Percentiles rank a stretch among this genome's conserved stretches.
phyloP scores from a whole-genome alignment of 1,140 invertebrate species.

The Procambarus clarkii region DNA sequence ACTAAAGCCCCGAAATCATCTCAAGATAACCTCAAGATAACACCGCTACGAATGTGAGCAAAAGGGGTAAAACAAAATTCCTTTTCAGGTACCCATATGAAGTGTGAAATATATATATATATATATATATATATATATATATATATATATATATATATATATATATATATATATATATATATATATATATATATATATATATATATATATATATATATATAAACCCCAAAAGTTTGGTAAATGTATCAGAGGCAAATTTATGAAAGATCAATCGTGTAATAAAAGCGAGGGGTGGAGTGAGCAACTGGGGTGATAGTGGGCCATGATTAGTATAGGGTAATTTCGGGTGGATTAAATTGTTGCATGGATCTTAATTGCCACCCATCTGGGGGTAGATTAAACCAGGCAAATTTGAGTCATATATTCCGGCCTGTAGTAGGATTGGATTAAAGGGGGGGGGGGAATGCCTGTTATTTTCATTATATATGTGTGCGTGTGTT shows the following conservation, averaged over 20 bases:
- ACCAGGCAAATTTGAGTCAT: not conserved
- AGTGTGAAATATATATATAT: too few relatives aligned
- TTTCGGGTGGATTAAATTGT: not conserved
- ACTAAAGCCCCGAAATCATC: too few relatives aligned
- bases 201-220: not conserved
- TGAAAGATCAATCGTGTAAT: not conserved
- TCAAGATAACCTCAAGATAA: too few relatives aligned
- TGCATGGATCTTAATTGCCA: not conserved
- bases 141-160: not conserved
- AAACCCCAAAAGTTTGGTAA: not conserved
- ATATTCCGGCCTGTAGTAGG: not conserved
- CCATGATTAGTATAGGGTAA: not conserved
- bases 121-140: not conserved
- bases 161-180: conserved; percentile 6
- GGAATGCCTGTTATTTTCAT: too few relatives aligned
- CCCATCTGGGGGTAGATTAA: not conserved
- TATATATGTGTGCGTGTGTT: too few relatives aligned
- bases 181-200: not conserved
- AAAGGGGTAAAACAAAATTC: too few relatives aligned
- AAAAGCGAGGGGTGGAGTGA: not conserved
- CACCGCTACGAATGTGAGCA: too few relatives aligned
- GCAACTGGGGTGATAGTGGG: not conserved
- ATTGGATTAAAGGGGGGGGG: too few relatives aligned
- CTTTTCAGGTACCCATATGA: too few relatives aligned
- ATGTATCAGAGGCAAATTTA: not conserved